These are phyloP conservation scores for Athrips mouffetella DNA, from an alignment of 2,888 invertebrate genomes.

Conservation along the genomic window DNA sequence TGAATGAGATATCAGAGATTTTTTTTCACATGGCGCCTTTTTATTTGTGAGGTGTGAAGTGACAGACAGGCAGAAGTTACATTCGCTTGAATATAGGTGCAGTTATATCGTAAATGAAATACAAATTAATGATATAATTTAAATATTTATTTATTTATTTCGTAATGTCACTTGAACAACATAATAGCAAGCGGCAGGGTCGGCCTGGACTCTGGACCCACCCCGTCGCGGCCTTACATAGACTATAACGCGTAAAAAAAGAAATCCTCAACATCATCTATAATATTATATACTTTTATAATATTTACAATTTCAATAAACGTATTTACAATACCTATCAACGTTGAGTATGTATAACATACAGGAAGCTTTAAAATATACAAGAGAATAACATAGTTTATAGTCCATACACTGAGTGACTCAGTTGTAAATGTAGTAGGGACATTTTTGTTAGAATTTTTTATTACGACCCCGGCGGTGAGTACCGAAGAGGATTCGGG, in stretches of 20 bases:
- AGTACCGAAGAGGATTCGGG: constrained; percentile 87
- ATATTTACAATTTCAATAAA: constrained; percentile 68
- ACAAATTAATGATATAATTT: constrained; percentile 59
- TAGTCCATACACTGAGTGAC: constrained; percentile 44
- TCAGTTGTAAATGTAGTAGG: constrained; percentile 65
- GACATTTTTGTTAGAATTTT: constrained; percentile 74
- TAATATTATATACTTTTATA: constrained; percentile 46
- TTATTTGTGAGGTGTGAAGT: too few relatives aligned
- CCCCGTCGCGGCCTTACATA: constrained; percentile 62
- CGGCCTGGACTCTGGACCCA: constrained; percentile 63
- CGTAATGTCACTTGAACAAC: constrained; percentile 74
- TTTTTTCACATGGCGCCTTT: too few relatives aligned
- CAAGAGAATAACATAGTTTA: constrained; percentile 47
- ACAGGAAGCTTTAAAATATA: constrained; percentile 68
- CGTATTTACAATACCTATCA: constrained; percentile 70
- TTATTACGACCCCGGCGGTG: constrained; percentile 70
- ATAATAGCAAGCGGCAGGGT: constrained; percentile 57
- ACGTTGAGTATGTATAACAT: constrained; percentile 71
- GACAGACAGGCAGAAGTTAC: too few relatives aligned
- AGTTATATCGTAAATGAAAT: constrained; percentile 42
- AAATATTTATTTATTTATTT: constrained; percentile 77
- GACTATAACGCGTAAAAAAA: constrained; percentile 72
- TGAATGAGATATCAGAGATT: too few relatives aligned
- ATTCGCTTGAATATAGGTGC: too few relatives aligned
- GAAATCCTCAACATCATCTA: constrained; percentile 68